Evolutionary conservation across 2,113 vertebrate genomes (phyloP).

Genomic region (Ondatra zibethicus): DNA sequence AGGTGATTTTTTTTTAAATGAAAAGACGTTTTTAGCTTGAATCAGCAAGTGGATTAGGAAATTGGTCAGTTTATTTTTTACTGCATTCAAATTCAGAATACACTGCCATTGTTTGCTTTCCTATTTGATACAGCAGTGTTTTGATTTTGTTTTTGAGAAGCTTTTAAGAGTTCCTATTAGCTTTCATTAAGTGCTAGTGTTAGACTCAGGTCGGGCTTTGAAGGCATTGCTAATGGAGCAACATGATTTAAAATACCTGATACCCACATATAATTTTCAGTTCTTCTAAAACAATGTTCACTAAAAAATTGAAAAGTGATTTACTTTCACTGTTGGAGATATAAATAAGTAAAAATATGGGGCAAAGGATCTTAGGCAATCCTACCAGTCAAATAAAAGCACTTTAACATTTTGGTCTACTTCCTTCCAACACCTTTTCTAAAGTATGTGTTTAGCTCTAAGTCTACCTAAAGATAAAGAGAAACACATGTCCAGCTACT

Average conservation of each 20-base stretch:
- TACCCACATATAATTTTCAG: constrained; percentile 54
- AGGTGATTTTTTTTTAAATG: constrained; percentile 84
- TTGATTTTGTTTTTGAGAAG: constrained; percentile 63
- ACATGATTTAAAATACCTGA: constrained; percentile 58
- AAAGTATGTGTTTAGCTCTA: background rate
- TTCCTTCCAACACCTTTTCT: constrained; percentile 35
- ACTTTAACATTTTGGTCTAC: constrained; percentile 30
- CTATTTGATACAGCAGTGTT: constrained; percentile 73
- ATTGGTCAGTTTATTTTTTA: constrained; percentile 83
- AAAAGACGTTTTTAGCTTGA: constrained; percentile 85
- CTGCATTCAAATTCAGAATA: constrained; percentile 78
- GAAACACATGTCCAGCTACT: constrained; percentile 38
- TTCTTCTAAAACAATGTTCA: constrained; percentile 59
- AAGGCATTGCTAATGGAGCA: constrained; percentile 57
- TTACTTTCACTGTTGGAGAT: constrained; percentile 24
- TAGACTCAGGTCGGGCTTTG: constrained; percentile 68
- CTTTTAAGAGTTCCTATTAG: constrained; percentile 68
- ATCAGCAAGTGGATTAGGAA: constrained; percentile 87
- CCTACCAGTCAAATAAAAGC: background rate
- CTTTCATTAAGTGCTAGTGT: constrained; percentile 57
- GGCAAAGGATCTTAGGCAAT: constrained; percentile 29
- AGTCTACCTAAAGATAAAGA: constrained; percentile 30
- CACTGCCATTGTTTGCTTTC: constrained; percentile 72
- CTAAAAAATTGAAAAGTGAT: constrained; percentile 49
- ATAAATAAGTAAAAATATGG: constrained; percentile 18